Base-by-base conservation (phyloP, 2,113 vertebrate species). In the Pelecanus crispus region DNA sequence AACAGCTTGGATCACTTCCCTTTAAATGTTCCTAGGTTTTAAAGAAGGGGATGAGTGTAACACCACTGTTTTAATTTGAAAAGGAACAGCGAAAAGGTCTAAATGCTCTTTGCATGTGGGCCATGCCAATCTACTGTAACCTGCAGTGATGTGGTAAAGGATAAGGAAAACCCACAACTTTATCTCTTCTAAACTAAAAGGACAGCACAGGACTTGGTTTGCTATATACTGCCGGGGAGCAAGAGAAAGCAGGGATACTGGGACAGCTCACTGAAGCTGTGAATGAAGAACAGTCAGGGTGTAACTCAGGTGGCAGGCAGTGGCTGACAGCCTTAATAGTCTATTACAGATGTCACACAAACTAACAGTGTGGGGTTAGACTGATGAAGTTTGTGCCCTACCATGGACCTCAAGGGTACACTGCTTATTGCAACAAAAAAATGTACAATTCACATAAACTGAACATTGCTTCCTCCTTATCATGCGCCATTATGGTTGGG, bases 401-500 rank as follows among this genome's bases (percentile, higher is more conserved):
- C 18, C 36, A 45, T 4, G 0, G 22, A 40, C 42, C 71, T 80
- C 20, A 58, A 38, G 20, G 7, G 40, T 32, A 83, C 20, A 34
- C 31, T 3, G 4, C 40, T 82, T 40, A 42, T 3, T 55, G 56
- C 16, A 89, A 71, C 13, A 62, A 80, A 82, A 79, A 61, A 50
- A 61, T 0, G 15, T 29, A 29, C 45, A 66, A 22, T 24, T 84
- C 68, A 58, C 14, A 59, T 31, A 67, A 72, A 82, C 7, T 10
- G 26, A 75, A 59, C 13, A 42, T 25, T 26, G 20, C 19, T 47
- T 88, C 26, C 29, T 67, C 36, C 44, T 68, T 36, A 79, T 5
- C n/a, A 28, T 13, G 29, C 28, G 61, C 22, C 0, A 0, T n/a
- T 52, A 4, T 28, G n/a, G n/a, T n/a, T n/a, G n/a, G n/a, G n/a